phyloP scores from a whole-genome alignment of 2,888 invertebrate genomes.

The Chrysolina americana region DNA sequence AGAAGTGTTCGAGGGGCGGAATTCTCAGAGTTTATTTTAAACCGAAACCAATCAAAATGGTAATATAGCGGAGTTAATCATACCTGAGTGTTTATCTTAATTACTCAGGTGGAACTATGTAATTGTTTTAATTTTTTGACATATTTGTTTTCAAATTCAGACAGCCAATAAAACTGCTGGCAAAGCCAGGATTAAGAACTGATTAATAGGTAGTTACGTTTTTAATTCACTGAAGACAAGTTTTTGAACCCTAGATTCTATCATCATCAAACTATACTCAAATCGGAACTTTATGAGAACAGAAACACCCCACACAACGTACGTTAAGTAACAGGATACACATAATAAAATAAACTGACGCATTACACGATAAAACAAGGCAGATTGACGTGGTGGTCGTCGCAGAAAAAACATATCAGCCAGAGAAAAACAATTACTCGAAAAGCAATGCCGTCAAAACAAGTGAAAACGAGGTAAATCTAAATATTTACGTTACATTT shows the following conservation, averaged over 20 bases:
- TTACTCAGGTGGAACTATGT: no score
- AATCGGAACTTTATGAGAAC: not conserved
- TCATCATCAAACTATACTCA: no score
- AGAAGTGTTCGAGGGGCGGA: no score
- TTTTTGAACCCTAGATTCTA: not conserved
- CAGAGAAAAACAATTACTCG: slow-evolving; percentile 17
- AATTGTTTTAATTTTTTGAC: no score
- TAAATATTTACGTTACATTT: slow-evolving; percentile 16
- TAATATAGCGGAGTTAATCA: no score
- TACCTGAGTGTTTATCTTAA: no score
- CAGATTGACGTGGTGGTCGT: slow-evolving; percentile 11
- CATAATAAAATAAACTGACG: not conserved
- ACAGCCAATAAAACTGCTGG: no score
- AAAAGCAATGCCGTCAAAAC: slow-evolving; percentile 25
- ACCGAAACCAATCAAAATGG: no score
- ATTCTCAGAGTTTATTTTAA: no score
- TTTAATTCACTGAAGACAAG: not conserved
- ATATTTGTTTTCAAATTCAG: no score
- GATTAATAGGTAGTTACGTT: no score
- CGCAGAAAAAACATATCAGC: not conserved
- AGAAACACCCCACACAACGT: not conserved
- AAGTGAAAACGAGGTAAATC: slow-evolving; percentile 23
- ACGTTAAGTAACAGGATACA: slow-evolving; percentile 13
- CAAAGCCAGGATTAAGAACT: no score
- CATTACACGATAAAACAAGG: not conserved